Evolutionary conservation across 2,113 vertebrate genomes (phyloP).

Genomic region (Carassius auratus): DNA sequence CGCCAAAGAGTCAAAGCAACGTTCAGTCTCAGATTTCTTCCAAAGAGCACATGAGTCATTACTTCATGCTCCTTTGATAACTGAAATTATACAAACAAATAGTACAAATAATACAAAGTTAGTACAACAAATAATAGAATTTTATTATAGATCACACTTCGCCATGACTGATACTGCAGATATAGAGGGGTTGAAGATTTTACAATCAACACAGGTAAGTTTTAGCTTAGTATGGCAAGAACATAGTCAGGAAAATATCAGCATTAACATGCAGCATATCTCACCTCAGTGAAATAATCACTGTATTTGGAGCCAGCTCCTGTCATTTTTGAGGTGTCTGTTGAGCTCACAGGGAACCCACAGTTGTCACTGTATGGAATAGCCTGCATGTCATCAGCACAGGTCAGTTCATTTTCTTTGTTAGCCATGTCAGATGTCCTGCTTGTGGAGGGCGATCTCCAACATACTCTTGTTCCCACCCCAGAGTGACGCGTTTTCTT

Average conservation of each 20-base stretch:
- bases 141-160: no score
- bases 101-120: no score
- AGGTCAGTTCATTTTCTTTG: slow-evolving; percentile 98
- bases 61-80: slow-evolving; percentile 95
- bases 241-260: neutral
- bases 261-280: slow-evolving; percentile 27
- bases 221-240: neutral
- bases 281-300: slow-evolving; percentile 90
- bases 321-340: slow-evolving; percentile 84
- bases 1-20: slow-evolving; percentile 97
- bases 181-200: no score
- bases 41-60: slow-evolving; percentile 93
- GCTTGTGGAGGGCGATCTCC: slow-evolving; percentile 64
- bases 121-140: no score
- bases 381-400: slow-evolving; percentile 83
- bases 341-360: slow-evolving; percentile 81
- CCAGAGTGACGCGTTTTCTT: slow-evolving; percentile 63
- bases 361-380: slow-evolving; percentile 80
- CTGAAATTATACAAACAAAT: slow-evolving; percentile 65
- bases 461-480: slow-evolving; percentile 61
- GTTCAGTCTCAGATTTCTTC: slow-evolving; percentile 91
- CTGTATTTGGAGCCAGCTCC: slow-evolving; percentile 88
- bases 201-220: neutral
- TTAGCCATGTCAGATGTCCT: slow-evolving; percentile 93
- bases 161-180: no score